phyloP scores from a whole-genome alignment of 2,888 invertebrate species.

The Tinea pellionella region DNA sequence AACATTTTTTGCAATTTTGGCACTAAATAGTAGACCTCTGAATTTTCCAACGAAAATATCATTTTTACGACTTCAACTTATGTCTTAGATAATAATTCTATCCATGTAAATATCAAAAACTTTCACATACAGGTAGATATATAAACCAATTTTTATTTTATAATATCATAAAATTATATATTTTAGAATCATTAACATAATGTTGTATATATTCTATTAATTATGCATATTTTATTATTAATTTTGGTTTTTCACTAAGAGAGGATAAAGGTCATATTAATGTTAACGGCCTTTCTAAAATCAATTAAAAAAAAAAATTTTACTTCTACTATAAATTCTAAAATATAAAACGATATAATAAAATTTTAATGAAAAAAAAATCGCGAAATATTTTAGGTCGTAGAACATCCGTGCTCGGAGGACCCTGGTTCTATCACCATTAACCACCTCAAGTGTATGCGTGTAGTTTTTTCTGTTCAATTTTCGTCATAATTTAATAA shows the following conservation, averaged over 20 bases:
- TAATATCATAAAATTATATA: too few relatives aligned
- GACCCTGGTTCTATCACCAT: too few relatives aligned
- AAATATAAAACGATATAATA: slow-evolving; percentile 24
- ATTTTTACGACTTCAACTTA: neutral
- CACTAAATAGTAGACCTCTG: neutral
- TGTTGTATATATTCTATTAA: neutral
- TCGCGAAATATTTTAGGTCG: too few relatives aligned
- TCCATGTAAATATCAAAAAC: slow-evolving; percentile 7
- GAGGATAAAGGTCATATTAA: slow-evolving; percentile 15
- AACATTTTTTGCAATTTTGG: too few relatives aligned
- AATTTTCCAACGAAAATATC: neutral
- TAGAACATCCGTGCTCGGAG: too few relatives aligned
- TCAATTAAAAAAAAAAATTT: slow-evolving; percentile 26
- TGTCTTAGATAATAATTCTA: neutral
- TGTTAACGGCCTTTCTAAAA: slow-evolving; percentile 30
- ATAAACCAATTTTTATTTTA: neutral
- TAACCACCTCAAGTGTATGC: too few relatives aligned
- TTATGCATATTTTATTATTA: slow-evolving; percentile 11
- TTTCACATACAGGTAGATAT: neutral
- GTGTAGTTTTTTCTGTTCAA: too few relatives aligned
- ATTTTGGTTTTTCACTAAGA: slow-evolving; percentile 6
- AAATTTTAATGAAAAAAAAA: too few relatives aligned
- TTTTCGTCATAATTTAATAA: too few relatives aligned
- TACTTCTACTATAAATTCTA: slow-evolving; percentile 18
- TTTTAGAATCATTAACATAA: slow-evolving; percentile 5